Conservation (phyloP, 2,888 invertebrate species). For the Branchipolynoe longqiensis region DNA sequence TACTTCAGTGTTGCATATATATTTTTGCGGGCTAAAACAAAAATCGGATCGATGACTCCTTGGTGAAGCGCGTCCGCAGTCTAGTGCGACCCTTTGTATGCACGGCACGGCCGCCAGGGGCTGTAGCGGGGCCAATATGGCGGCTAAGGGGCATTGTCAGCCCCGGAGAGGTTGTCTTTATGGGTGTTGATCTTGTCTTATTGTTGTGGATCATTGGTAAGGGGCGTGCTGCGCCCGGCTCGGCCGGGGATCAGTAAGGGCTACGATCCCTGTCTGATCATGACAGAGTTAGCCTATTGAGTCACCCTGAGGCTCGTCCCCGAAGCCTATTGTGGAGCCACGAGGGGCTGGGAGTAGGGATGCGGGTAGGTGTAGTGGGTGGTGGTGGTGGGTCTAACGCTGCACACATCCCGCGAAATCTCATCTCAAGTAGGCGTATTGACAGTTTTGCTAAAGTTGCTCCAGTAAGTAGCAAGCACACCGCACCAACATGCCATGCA, state of each 20-base stretch:
- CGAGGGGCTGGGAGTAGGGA: too few species aligned
- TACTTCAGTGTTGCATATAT: too few species aligned
- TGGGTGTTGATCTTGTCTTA: constrained; percentile 48
- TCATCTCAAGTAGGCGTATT: too few species aligned
- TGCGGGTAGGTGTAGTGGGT: too few species aligned
- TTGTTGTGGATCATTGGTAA: constrained; percentile 51
- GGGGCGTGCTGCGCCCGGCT: constrained; percentile 2
- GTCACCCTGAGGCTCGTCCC: neutral
- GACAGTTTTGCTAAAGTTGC: too few species aligned
- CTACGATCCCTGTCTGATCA: constrained; percentile 29
- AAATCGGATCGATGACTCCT: too few species aligned
- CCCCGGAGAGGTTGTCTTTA: constrained; percentile 30
- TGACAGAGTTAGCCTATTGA: constrained; percentile 51
- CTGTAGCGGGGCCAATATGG: constrained; percentile 20
- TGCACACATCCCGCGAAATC: neutral
- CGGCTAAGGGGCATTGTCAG: constrained; percentile 27
- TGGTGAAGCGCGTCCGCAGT: neutral
- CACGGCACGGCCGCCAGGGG: constrained; percentile 11
- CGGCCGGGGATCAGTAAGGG: constrained; percentile 20
- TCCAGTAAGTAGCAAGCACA: too few species aligned
- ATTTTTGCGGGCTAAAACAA: too few species aligned
- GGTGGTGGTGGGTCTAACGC: too few species aligned
- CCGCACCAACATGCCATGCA: too few species aligned
- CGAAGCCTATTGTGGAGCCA: constrained; percentile 30
- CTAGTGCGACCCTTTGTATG: constrained; percentile 26